phyloP scores from a whole-genome alignment of 2,888 invertebrate genomes.

The Mimachlamys varia region DNA sequence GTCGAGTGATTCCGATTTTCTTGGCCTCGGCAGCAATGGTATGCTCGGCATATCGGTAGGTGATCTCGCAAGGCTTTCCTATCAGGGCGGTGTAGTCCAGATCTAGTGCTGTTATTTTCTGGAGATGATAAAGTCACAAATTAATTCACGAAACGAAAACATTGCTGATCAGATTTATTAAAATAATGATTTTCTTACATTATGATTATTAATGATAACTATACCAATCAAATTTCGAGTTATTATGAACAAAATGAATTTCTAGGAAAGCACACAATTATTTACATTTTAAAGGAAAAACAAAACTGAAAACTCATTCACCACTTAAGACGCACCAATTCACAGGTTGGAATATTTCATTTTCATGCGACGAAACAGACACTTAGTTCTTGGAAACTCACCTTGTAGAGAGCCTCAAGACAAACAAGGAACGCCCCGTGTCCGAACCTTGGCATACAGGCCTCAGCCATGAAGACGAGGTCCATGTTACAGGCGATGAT shows the following conservation, averaged over 20 bases:
- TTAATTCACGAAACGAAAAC: too few relatives aligned
- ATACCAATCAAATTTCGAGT: too few relatives aligned
- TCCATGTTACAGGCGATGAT: conserved; percentile 81
- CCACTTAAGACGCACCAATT: too few relatives aligned
- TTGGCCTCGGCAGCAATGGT: conserved; percentile 75
- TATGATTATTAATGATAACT: too few relatives aligned
- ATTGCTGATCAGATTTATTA: too few relatives aligned
- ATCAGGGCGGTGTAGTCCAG: conserved; percentile 78
- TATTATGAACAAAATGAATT: too few relatives aligned
- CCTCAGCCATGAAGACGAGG: conserved; percentile 80
- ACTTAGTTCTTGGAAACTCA: conserved; percentile 51
- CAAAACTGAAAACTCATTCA: neutral
- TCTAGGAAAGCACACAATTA: too few relatives aligned
- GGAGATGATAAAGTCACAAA: conserved; percentile 42
- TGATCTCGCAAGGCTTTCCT: conserved; percentile 81
- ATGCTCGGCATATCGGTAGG: conserved; percentile 80
- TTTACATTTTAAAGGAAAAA: too few relatives aligned
- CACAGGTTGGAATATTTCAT: too few relatives aligned
- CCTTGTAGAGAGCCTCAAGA: conserved; percentile 79
- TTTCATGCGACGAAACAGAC: neutral
- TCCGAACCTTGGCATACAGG: conserved; percentile 81
- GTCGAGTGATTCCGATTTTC: conserved; percentile 74
- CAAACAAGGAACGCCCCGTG: conserved; percentile 81
- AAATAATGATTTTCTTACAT: too few relatives aligned
- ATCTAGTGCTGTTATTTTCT: conserved; percentile 80